Conservation (phyloP, 64 coral and sea anemone genomes). For the Orbicella faveolata region DNA sequence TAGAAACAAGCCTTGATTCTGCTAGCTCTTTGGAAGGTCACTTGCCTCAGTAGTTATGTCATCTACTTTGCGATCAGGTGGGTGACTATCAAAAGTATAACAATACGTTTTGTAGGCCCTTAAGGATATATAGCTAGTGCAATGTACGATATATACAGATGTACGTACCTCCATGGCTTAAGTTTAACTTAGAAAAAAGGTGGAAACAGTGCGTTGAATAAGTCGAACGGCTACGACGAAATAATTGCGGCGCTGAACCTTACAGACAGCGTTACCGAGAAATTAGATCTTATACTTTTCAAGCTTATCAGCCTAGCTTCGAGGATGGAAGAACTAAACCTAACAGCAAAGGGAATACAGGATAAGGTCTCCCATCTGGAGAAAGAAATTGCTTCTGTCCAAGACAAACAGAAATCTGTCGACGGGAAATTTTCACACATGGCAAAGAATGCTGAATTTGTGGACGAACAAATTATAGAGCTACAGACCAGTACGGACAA, state of each 20-base stretch:
- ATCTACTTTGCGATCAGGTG: not conserved
- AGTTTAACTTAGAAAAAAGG: not conserved
- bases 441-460: not conserved
- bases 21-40: slow-evolving; percentile 5
- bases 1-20: not conserved
- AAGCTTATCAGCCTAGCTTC: not conserved
- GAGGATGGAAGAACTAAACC: slow-evolving; percentile 1
- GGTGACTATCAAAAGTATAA: not conserved
- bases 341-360: not conserved
- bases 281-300: not conserved
- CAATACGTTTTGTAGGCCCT: not conserved
- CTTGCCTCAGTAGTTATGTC: not conserved
- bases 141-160: not conserved
- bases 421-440: not conserved
- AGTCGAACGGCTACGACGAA: no score
- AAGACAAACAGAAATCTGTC: not conserved
- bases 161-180: slow-evolving; percentile 14
- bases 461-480: not conserved
- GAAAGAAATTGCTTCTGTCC: not conserved
- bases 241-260: no score
- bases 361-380: not conserved
- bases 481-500: not conserved
- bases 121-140: not conserved
- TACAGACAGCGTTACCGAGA: not conserved
- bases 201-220: no score